Evolutionary conservation across 2,888 invertebrate species (phyloP), one percentile per base, ranked within the genome.

Genomic region (Brenthis ino): DNA sequence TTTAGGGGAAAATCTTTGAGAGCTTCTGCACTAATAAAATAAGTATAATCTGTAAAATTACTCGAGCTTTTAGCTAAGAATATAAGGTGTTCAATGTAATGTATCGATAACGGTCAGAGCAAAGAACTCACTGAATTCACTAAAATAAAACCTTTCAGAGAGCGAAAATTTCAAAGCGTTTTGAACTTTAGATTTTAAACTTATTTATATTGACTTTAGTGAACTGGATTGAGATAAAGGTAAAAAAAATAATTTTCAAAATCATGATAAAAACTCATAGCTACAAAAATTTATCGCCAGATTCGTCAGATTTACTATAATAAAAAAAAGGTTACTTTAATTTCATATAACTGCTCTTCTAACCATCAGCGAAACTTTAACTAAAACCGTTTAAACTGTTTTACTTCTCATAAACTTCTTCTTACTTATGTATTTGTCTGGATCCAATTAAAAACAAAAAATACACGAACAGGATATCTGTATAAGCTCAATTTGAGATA

Each of bases 41-140:
- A 60, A 60, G 33, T 60, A 60, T 50, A 60, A 60, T 60, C 60
- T 24, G 47, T 50, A 33, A 60, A 50, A 50, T 16, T 28, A 50
- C 50, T 50, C 28, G 28, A 50, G 12, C 33, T 28, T 50, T 50
- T 16, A 60, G 16, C 33, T 28, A 6, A 33, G 37, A 53, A 53
- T 53, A 16, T 53, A 53, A 53, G 63, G 54, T 63, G 37, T 63
- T 53, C 51, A 53, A 63, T 53, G 13, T 63, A 63, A 63, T 63
- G 53, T 63, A 51, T 50, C 37, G 20, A 54, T 20, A 37, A 37
- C 37, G 51, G 20, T 63, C 53, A 43, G 54, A 43, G 63, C 63
- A 63, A 63, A 63, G 63, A 63, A 60, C 60, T 48, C 50, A 60
- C 50, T 60, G 60, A 50, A 60, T n/a, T 50, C 13, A 33, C 50